Evolutionary conservation across 2,888 invertebrate species (phyloP), one percentile per base, ranked within the genome.

Genomic region (Villa cingulata): DNA sequence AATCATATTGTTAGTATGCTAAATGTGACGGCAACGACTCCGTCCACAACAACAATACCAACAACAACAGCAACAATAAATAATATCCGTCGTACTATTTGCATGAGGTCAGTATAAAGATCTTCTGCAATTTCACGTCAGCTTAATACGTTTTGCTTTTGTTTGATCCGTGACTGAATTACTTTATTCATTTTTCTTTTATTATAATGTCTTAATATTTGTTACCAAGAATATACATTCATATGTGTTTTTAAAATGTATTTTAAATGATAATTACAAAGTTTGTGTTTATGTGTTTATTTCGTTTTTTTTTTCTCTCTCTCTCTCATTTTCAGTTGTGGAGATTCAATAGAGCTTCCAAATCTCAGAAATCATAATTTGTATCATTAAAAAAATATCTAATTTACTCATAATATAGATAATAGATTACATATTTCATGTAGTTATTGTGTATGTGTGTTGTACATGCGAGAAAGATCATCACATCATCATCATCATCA

Each of bases 191-290:
- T n/a, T n/a, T 32, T 12, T 20, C 37, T 40, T 32, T 46, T 43
- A 42, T 42, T 42, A 45, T 48, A 41, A 45, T 51, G 51, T 50
- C 54, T 54, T 53, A 53, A 46, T 46, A 45, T 34, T 34, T 23
- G 4, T 6, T 23, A 23, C 23, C 23, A 6, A 23, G 7, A 4
- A 23, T 23, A 23, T 23, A 23, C 23, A 7, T 6, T 4, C 7
- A 23, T 23, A 4, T 4, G 7, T 23, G 23, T 7, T 7, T 23
- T 23, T 23, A 23, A n/a, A 6, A 4, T 32, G 29, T 3, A 32
- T 9, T 32, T 27, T 32, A 12, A 32, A 32, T 32, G 29, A 12
- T 29, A 23, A 23, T n/a, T n/a, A n/a, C n/a, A n/a, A n/a, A 4
- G 23, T 23, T 23, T 6, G 4, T 32, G 12, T 32, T 32, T 9